Conservation (phyloP, 2,113 vertebrate genomes). For the Anguilla japonica region DNA sequence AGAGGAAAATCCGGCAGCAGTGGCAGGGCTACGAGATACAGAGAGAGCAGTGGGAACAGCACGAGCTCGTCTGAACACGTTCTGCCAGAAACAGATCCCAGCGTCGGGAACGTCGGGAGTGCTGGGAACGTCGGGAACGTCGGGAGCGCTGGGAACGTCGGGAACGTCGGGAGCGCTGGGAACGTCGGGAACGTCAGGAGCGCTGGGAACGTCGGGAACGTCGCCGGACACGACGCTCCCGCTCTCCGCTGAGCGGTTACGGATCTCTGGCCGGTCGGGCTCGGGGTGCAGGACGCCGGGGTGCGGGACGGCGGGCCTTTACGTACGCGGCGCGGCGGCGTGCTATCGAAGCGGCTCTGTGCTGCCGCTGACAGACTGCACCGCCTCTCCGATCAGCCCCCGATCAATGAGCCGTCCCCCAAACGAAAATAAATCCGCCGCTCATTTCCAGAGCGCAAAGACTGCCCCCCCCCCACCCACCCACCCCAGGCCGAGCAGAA, state of each 20-base stretch:
- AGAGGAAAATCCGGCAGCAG: background rate
- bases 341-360: background rate
- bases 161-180: too few relatives aligned
- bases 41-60: background rate
- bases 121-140: too few relatives aligned
- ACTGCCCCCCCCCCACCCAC: background rate
- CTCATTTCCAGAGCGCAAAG: slow-evolving; percentile 40
- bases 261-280: background rate
- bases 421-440: slow-evolving; percentile 31
- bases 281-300: slow-evolving; percentile 37
- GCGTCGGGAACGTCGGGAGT: too few relatives aligned
- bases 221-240: background rate
- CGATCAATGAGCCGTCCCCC: slow-evolving; percentile 35
- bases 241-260: background rate
- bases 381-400: slow-evolving; percentile 8
- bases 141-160: too few relatives aligned
- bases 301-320: slow-evolving; percentile 29
- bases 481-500: background rate
- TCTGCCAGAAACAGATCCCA: background rate
- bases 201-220: background rate
- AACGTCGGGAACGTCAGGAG: too few relatives aligned
- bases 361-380: slow-evolving; percentile 30
- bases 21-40: background rate
- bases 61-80: background rate
- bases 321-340: background rate